Evolutionary conservation across 2,113 vertebrate species (phyloP).

Genomic region (Ictalurus punctatus): DNA sequence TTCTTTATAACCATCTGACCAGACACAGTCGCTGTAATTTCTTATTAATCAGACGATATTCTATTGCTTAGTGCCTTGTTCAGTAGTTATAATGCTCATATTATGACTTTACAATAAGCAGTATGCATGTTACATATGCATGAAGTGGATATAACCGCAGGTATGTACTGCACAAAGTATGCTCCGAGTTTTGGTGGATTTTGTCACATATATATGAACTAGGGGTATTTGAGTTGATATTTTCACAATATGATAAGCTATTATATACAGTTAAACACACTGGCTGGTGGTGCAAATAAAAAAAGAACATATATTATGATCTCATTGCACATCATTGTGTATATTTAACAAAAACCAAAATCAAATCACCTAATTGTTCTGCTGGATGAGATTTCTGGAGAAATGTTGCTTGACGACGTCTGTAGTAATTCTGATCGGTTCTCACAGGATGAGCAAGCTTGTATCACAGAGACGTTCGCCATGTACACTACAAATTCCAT

Average conservation of each 20-base stretch:
- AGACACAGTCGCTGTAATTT: slow-evolving; percentile 25
- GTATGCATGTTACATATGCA: not conserved
- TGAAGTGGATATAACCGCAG: not conserved
- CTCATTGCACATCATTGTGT: not conserved
- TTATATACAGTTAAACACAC: not conserved
- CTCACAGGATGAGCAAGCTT: not conserved
- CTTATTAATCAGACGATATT: slow-evolving; percentile 31
- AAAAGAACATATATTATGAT: not conserved
- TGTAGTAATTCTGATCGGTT: not conserved
- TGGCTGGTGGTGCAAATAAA: not conserved
- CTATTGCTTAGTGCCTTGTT: not conserved
- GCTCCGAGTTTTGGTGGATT: not conserved
- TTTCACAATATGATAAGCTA: not conserved
- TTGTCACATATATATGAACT: not conserved
- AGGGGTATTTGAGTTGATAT: not conserved
- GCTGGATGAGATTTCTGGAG: not conserved
- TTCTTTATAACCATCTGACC: slow-evolving; percentile 15
- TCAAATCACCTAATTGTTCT: not conserved
- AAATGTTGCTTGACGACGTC: not conserved
- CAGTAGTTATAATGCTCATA: not conserved
- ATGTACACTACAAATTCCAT: not conserved
- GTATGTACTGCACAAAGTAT: not conserved
- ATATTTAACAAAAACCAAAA: not conserved
- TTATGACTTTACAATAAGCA: not conserved
- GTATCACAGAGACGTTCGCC: not conserved